phyloP scores from a whole-genome alignment of 2,888 invertebrate genomes.

The Apotomis capreana region DNA sequence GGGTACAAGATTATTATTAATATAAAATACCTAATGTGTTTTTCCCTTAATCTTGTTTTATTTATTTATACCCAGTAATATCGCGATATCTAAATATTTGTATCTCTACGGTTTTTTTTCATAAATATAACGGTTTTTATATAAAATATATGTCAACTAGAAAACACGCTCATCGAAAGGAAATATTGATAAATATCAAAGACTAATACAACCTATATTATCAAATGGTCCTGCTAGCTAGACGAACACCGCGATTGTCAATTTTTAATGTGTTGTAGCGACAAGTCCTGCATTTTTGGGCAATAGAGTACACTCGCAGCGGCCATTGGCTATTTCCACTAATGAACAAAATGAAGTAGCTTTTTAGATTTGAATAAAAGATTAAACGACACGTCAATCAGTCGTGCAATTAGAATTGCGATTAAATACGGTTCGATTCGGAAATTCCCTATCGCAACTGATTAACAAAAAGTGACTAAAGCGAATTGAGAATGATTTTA shows the following conservation, averaged over 20 bases:
- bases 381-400: constrained; percentile 18
- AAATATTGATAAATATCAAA: too few relatives aligned
- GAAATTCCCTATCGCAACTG: neutral
- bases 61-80: too few relatives aligned
- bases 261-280: constrained; percentile 68
- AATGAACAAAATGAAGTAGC: constrained; percentile 33
- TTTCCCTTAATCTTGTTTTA: neutral
- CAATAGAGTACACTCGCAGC: constrained; percentile 64
- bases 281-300: constrained; percentile 70
- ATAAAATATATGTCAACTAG: too few relatives aligned
- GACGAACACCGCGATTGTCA: constrained; percentile 57
- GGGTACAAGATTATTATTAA: neutral
- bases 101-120: too few relatives aligned
- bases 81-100: too few relatives aligned
- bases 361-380: constrained; percentile 28
- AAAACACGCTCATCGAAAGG: too few relatives aligned
- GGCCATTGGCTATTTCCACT: constrained; percentile 38
- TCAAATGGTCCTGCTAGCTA: constrained; percentile 46
- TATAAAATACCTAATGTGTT: too few relatives aligned
- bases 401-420: constrained; percentile 15
- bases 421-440: neutral
- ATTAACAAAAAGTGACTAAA: neutral
- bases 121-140: too few relatives aligned
- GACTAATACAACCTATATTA: constrained; percentile 25
- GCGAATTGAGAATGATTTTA: neutral